phyloP scores from a whole-genome alignment of 1,140 invertebrate species.

The Drosophila mayri region DNA sequence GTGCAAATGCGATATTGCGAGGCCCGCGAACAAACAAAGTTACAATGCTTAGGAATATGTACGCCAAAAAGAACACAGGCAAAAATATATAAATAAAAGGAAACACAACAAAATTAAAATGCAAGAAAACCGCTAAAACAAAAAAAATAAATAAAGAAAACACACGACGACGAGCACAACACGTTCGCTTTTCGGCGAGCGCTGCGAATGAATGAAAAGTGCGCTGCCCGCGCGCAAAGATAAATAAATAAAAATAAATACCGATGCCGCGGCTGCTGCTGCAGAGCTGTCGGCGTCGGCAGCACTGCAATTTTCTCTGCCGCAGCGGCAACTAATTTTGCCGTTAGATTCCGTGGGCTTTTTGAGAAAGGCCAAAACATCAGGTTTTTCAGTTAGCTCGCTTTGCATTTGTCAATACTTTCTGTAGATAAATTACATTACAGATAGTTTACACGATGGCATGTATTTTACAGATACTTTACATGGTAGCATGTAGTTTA shows the following conservation, averaged over 20 bases:
- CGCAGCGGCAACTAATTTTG: slow-evolving; percentile 17
- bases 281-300: slow-evolving; percentile 2
- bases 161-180: slow-evolving; percentile 25
- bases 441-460: slow-evolving; percentile 1
- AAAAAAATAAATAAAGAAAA: slow-evolving; percentile 19
- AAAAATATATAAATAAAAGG: slow-evolving; percentile 16
- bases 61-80: background rate
- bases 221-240: slow-evolving; percentile 32
- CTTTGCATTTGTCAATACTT: background rate
- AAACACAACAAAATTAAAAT: slow-evolving; percentile 20
- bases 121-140: slow-evolving; percentile 16
- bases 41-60: slow-evolving; percentile 41
- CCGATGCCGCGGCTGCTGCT: slow-evolving; percentile 22
- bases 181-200: slow-evolving; percentile 41
- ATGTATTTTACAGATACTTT: background rate
- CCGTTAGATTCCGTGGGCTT: slow-evolving; percentile 39
- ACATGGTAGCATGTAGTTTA: background rate
- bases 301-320: slow-evolving; percentile 25
- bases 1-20: slow-evolving; percentile 44
- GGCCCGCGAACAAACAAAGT: slow-evolving; percentile 31
- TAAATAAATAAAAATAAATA: slow-evolving; percentile 39
- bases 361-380: slow-evolving; percentile 13
- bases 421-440: background rate
- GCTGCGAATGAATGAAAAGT: slow-evolving; percentile 46
- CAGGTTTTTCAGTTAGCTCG: slow-evolving; percentile 29